These are phyloP conservation scores for Ips typographus DNA, from an alignment of 1,140 invertebrate genomes.

Conservation along the genomic window DNA sequence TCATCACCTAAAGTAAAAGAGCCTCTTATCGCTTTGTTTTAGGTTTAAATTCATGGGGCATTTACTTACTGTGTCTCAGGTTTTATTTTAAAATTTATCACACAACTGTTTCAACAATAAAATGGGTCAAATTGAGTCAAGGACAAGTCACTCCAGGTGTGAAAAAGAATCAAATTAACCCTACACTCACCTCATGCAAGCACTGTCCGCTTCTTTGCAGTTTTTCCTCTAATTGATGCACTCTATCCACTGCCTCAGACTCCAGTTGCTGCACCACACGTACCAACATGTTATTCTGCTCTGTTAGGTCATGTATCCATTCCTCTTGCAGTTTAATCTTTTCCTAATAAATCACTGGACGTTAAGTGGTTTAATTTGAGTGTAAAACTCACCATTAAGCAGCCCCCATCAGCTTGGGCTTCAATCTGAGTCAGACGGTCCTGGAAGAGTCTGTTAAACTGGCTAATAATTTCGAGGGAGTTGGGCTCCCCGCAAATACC, in stretches of 20 bases:
- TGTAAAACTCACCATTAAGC: not conserved
- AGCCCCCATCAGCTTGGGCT: constrained; percentile 40
- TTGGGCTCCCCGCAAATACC: constrained; percentile 42
- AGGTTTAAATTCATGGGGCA: not conserved
- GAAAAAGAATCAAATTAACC: constrained; percentile 22
- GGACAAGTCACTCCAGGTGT: constrained; percentile 34
- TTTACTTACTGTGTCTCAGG: not conserved
- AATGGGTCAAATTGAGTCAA: constrained; percentile 2
- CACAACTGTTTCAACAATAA: not conserved
- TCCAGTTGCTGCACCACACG: constrained; percentile 59
- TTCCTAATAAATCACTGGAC: constrained; percentile 46
- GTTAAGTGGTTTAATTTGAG: not conserved
- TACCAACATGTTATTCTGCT: constrained; percentile 61
- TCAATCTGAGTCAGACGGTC: constrained; percentile 45
- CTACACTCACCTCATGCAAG: constrained; percentile 44
- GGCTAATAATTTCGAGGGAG: constrained; percentile 44
- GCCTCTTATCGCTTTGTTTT: constrained; percentile 5
- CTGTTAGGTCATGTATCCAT: constrained; percentile 59
- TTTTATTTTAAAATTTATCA: too few species aligned
- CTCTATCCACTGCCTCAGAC: constrained; percentile 55
- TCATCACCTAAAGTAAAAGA: constrained; percentile 45
- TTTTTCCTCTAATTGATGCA: constrained; percentile 56
- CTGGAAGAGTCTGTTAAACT: constrained; percentile 46
- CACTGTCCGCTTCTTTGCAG: constrained; percentile 45
- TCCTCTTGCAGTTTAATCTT: constrained; percentile 58